Percentiles rank a stretch among this genome's conserved stretches.
Evolutionary conservation across 2,797 vertebrate genomes (phyloP).

Genomic region (Eulemur rubriventer): DNA sequence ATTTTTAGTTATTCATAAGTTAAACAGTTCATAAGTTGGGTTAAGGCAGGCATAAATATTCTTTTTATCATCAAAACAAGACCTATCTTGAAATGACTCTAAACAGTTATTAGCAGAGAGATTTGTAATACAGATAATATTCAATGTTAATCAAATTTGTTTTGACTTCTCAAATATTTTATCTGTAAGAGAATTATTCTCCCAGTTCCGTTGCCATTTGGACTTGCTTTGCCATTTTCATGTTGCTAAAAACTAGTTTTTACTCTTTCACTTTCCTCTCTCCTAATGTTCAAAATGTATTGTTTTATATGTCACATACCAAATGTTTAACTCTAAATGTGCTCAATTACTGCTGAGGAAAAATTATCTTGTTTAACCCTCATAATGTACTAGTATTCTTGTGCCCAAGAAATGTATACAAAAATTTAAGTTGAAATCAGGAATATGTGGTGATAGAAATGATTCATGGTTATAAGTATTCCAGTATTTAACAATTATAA

Average conservation of each 20-base stretch:
- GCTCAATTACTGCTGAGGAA: background rate
- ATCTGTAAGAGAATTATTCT: background rate
- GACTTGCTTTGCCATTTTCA: background rate
- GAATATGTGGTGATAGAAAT: background rate
- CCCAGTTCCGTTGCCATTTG: background rate
- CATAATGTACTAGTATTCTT: background rate
- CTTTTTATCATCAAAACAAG: background rate
- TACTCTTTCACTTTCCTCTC: background rate
- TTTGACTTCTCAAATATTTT: background rate
- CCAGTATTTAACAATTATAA: background rate
- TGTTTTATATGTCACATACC: background rate
- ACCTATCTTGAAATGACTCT: background rate
- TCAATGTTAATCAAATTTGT: background rate
- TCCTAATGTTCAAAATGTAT: background rate
- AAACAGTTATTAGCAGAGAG: background rate
- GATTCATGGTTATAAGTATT: background rate
- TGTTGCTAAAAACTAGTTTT: background rate
- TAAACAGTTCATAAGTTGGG: background rate
- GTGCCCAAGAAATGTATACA: background rate
- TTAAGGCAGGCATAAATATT: background rate
- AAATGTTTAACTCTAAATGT: background rate
- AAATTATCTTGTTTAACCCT: background rate
- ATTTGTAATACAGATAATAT: slow-evolving; percentile 1
- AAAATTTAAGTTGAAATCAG: background rate
- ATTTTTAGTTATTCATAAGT: background rate